phyloP scores from a whole-genome alignment of 2,797 vertebrate species.

The Anableps anableps region DNA sequence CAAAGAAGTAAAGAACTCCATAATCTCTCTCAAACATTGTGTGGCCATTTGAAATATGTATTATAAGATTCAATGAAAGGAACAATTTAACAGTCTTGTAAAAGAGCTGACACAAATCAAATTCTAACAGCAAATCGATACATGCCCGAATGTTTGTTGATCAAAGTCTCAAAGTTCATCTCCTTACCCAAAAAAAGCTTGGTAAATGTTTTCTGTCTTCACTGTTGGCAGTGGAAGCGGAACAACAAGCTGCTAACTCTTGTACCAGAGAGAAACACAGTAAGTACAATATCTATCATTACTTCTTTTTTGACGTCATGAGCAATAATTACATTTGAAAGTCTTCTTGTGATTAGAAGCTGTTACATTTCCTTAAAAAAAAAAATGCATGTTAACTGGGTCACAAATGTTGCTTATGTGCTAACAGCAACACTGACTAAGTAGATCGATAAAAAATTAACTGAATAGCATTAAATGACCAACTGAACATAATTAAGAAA shows the following conservation, averaged over 20 bases:
- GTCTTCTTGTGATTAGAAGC: not conserved
- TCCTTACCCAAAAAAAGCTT: constrained; percentile 27
- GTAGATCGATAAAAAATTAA: constrained; percentile 1
- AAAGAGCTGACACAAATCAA: constrained; percentile 11
- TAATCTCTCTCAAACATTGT: not conserved
- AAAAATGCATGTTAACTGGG: not conserved
- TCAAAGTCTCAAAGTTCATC: constrained; percentile 61
- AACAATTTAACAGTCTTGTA: constrained; percentile 23
- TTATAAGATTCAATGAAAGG: constrained; percentile 4
- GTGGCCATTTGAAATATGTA: not conserved
- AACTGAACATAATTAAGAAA: not conserved
- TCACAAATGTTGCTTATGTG: not conserved
- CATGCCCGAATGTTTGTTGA: constrained; percentile 34
- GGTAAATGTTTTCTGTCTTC: constrained; percentile 45
- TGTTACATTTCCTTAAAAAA: constrained; percentile 4
- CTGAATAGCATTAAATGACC: not conserved
- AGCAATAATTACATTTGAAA: constrained; percentile 9
- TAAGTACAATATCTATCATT: constrained; percentile 28
- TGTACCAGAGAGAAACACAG: constrained; percentile 16
- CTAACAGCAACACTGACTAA: not conserved
- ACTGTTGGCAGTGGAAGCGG: constrained; percentile 36
- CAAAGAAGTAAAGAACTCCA: not conserved
- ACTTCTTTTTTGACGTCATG: not conserved
- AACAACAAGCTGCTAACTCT: constrained; percentile 33
- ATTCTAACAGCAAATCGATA: constrained; percentile 47